phyloP scores from a whole-genome alignment of 2,797 vertebrate species.

The Champsocephalus gunnari region DNA sequence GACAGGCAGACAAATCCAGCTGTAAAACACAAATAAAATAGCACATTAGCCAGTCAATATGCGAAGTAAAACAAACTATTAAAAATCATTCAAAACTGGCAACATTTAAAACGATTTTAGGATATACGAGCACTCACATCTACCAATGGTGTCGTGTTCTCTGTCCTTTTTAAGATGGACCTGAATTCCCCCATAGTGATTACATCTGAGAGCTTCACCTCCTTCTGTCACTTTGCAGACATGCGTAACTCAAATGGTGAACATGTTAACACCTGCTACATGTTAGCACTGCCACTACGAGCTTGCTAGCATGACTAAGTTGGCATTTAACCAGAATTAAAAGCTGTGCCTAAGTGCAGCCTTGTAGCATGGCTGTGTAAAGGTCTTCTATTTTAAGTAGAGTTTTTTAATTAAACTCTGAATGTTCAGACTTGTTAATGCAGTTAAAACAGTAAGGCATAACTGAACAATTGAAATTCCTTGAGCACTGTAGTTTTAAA shows the following conservation, averaged over 20 bases:
- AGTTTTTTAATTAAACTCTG: background rate
- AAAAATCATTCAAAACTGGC: too few relatives aligned
- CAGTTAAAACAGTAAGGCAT: background rate
- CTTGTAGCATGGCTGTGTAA: background rate
- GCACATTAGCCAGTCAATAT: too few relatives aligned
- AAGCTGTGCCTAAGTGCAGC: background rate
- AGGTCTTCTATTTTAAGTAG: constrained; percentile 8
- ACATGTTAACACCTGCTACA: background rate
- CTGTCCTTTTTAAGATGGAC: too few relatives aligned
- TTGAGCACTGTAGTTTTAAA: background rate
- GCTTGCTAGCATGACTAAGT: background rate
- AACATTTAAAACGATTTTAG: too few relatives aligned
- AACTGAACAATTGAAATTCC: background rate
- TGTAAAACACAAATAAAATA: too few relatives aligned
- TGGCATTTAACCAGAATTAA: constrained; percentile 4
- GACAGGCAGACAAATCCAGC: too few relatives aligned
- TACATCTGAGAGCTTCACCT: too few relatives aligned
- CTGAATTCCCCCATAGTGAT: too few relatives aligned
- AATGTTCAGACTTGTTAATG: background rate
- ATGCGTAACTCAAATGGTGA: background rate
- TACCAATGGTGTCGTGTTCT: too few relatives aligned
- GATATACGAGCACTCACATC: too few relatives aligned
- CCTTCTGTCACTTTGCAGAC: background rate
- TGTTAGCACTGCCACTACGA: background rate
- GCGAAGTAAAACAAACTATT: too few relatives aligned